Conservation (phyloP, 2,888 invertebrate genomes). For the Eumacrocentrus americanus region DNA sequence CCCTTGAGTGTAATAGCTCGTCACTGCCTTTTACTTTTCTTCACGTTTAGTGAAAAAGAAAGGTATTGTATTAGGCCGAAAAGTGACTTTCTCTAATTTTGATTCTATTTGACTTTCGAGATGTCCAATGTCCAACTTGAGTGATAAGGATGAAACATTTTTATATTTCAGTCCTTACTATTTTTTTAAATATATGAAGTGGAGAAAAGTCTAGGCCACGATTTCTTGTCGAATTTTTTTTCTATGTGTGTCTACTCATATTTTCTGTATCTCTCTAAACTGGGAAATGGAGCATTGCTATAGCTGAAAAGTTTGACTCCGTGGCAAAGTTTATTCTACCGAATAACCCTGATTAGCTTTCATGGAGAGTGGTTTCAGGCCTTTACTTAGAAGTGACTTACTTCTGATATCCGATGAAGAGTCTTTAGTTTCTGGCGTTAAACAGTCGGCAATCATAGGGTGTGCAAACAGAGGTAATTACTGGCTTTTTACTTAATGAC, state of each 20-base stretch:
- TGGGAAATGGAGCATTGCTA: neutral
- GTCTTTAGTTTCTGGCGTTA: neutral
- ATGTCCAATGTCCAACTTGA: no score
- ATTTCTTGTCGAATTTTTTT: no score
- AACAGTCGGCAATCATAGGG: neutral
- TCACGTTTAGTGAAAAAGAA: no score
- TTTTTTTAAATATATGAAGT: no score
- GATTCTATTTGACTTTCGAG: no score
- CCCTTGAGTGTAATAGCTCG: no score
- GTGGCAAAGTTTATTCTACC: neutral
- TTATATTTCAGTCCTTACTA: no score
- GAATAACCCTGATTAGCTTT: constrained; percentile 4
- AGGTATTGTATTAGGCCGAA: no score
- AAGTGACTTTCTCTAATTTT: no score
- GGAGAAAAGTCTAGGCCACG: no score
- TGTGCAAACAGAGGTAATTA: neutral
- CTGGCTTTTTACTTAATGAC: constrained; percentile 1
- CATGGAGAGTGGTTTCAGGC: neutral
- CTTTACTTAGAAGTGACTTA: neutral
- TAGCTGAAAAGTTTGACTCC: neutral
- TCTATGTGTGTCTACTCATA: neutral
- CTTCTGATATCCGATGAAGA: constrained; percentile 1
- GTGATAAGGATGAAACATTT: no score
- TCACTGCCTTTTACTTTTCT: no score
- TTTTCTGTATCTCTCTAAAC: neutral